Evolutionary conservation across 2,888 invertebrate genomes (phyloP), one percentile per base, ranked within the genome.

Genomic region (Andrena dorsata): DNA sequence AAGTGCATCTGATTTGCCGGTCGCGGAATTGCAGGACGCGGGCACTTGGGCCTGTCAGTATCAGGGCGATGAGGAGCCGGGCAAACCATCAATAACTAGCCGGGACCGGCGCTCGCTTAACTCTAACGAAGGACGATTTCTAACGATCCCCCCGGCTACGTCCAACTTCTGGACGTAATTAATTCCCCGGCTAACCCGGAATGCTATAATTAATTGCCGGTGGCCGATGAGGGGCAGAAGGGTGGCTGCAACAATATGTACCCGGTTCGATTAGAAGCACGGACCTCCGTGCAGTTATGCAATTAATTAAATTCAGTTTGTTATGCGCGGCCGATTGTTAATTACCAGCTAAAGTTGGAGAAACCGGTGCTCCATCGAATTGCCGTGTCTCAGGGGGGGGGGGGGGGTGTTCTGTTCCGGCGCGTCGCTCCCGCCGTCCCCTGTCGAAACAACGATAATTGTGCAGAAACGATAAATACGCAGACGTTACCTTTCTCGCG

Each of bases 171-270:
- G 92, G 93, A 92, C 93, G 93, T 93, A 93, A 93, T 93, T 93
- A 93, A 93, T 93, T 93, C 92, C 90, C 92, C 90, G 92, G 93
- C 92, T 93, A 93, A 93, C 93, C 92, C 90, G 93, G 93, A 93
- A 93, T 93, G 93, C 93, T 91, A 93, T 93, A 93, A 93, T 93
- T 93, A 93, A 93, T 93, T 93, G 91, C 91, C 91, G 90, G 90
- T 90, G 87, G 87, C 84, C 87, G 87, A 85, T 84, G 86, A 86
- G 89, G 86, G 84, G 84, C 60, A 82, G 83, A 88, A 83, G 82
- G 86, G 89, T 84, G 82, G 90, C 90, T 91, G 90, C 89, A 92
- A 93, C 92, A 92, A 92, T 93, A 92, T 91, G 93, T 92, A 91
- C 89, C 90, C 90, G 88, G 90, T 90, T 90, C 92, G 92, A 93